phyloP scores from a whole-genome alignment of 2,113 vertebrate genomes.

The Pithys albifrons region DNA sequence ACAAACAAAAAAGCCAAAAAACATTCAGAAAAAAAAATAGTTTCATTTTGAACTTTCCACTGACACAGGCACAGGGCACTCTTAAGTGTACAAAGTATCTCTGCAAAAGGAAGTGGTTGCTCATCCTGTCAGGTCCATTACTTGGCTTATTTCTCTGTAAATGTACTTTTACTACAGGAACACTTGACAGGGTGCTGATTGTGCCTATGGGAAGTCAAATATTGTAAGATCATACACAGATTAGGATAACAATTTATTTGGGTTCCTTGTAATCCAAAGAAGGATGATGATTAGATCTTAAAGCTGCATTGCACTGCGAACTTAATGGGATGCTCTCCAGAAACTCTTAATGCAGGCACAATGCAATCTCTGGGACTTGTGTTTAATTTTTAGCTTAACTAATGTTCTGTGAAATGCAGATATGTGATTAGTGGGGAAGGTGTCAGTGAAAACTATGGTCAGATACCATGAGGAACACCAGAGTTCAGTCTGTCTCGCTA shows the following conservation, averaged over 20 bases:
- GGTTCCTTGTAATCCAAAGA: background rate
- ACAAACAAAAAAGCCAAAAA: background rate
- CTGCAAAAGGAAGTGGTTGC: background rate
- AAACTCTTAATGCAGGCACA: background rate
- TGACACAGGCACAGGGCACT: background rate
- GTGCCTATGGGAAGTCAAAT: background rate
- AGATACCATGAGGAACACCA: constrained; percentile 1
- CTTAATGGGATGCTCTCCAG: background rate
- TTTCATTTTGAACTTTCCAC: constrained; percentile 13
- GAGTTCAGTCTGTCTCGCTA: constrained; percentile 35
- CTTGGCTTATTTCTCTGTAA: background rate
- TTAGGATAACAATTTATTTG: constrained; percentile 20
- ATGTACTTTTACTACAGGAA: background rate
- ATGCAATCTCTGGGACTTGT: constrained; percentile 4
- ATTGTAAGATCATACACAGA: constrained; percentile 19
- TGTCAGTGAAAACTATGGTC: constrained; percentile 28
- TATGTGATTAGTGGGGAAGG: constrained; percentile 18
- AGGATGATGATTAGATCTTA: constrained; percentile 10
- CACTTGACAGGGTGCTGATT: background rate
- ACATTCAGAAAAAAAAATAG: background rate
- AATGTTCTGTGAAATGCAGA: constrained; percentile 62
- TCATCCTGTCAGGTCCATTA: constrained; percentile 10
- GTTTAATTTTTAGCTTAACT: constrained; percentile 55
- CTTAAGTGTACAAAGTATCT: background rate
- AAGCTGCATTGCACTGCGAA: background rate